A percentile compares a stretch with the other conserved stretches of the same genome.
These are phyloP conservation scores for Ailurus styani DNA, from an alignment of 2,113 vertebrate species.

Conservation along the genomic window DNA sequence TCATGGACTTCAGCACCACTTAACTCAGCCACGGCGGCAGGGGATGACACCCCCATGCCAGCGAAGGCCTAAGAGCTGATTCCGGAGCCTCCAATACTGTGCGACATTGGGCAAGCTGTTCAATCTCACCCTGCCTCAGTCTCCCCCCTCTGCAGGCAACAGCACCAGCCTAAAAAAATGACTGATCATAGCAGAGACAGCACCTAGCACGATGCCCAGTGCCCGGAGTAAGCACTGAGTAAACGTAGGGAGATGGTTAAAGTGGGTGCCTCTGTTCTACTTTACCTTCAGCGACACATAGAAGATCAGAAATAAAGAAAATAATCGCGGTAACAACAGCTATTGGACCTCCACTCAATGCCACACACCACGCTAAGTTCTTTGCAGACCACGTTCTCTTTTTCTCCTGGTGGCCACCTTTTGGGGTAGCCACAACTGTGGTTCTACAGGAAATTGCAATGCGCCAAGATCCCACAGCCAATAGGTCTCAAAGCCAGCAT, in stretches of 20 bases:
- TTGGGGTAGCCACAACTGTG: background rate
- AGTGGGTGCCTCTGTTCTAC: background rate
- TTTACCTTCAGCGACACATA: background rate
- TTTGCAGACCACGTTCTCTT: background rate
- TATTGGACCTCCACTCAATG: background rate
- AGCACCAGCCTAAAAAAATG: background rate
- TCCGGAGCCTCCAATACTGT: background rate
- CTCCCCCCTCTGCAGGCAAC: background rate
- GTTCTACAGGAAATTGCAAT: background rate
- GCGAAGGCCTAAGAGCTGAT: background rate
- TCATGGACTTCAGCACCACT: background rate
- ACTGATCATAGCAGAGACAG: background rate
- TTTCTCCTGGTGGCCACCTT: background rate
- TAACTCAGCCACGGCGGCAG: background rate
- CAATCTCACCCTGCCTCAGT: background rate
- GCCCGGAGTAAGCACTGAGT: background rate
- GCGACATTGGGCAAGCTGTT: background rate
- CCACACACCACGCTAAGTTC: background rate
- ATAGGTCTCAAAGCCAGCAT: background rate
- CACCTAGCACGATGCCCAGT: background rate
- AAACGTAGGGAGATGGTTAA: background rate
- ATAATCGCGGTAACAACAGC: background rate
- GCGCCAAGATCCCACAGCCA: constrained; percentile 24
- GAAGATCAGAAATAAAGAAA: background rate
- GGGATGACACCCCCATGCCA: fast-evolving